phyloP scores from a whole-genome alignment of 2,113 vertebrate species.

The Corythornis vintsioides region DNA sequence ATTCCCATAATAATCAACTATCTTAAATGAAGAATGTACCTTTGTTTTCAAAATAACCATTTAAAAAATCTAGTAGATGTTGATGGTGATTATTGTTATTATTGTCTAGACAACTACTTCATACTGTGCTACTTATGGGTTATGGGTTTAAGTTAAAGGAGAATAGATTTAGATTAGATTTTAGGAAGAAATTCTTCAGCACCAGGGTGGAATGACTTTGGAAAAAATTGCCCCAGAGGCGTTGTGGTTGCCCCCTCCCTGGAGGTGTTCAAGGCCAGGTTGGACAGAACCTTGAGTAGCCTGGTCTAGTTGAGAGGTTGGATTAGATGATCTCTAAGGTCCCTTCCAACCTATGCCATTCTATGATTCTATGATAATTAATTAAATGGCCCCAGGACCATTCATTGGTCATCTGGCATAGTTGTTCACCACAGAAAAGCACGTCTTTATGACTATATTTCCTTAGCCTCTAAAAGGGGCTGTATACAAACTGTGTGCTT shows the following conservation, averaged over 20 bases:
- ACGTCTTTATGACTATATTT: background rate
- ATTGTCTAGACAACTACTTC: background rate
- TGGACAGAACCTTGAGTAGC: too few species aligned
- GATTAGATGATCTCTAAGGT: too few species aligned
- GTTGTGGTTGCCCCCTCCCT: too few species aligned
- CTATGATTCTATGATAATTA: background rate
- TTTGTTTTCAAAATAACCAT: background rate
- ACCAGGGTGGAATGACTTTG: too few species aligned
- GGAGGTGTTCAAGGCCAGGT: too few species aligned
- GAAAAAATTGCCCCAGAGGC: too few species aligned
- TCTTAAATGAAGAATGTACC: background rate
- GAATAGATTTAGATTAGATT: too few species aligned
- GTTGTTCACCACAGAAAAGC: background rate
- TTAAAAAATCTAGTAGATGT: background rate
- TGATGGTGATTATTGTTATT: background rate
- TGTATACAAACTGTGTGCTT: background rate
- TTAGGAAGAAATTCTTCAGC: too few species aligned
- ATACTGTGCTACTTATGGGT: too few species aligned
- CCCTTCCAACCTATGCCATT: too few species aligned
- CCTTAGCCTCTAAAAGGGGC: fast-evolving
- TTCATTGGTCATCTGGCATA: background rate
- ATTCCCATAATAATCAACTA: background rate
- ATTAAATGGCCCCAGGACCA: background rate
- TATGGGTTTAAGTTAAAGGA: too few species aligned
- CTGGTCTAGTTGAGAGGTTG: too few species aligned